These are phyloP conservation scores for Gorsachius goisagi DNA, from an alignment of 2,113 vertebrate genomes.

Conservation along the genomic window DNA sequence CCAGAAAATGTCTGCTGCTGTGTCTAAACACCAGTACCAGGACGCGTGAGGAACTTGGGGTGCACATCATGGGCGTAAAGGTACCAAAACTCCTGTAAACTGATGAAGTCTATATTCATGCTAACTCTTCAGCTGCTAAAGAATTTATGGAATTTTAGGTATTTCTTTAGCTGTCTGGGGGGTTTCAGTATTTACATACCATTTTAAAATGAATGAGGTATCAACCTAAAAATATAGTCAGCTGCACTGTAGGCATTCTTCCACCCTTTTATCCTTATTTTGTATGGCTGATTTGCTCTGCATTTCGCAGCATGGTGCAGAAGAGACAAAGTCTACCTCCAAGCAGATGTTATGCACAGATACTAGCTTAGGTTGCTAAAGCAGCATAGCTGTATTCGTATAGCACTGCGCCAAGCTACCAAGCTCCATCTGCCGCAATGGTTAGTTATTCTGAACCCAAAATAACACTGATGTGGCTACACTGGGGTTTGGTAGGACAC, in stretches of 20 bases:
- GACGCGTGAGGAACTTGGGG: background rate
- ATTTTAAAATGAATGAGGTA: constrained; percentile 13
- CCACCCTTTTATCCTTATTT: background rate
- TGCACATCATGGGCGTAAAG: background rate
- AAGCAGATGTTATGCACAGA: background rate
- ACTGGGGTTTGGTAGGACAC: background rate
- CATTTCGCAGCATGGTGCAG: background rate
- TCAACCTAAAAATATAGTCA: constrained; percentile 5
- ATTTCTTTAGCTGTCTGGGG: constrained; percentile 31
- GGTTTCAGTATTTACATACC: constrained; percentile 28
- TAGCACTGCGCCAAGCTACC: background rate
- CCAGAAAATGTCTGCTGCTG: background rate
- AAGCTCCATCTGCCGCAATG: background rate
- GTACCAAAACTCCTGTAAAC: background rate
- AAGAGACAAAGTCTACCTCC: background rate
- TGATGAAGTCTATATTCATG: background rate
- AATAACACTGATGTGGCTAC: background rate
- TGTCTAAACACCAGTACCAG: background rate
- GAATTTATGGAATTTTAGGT: constrained; percentile 47
- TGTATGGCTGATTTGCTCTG: background rate
- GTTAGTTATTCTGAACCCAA: background rate
- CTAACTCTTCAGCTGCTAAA: constrained; percentile 39
- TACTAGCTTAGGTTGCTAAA: background rate
- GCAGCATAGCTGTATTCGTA: background rate
- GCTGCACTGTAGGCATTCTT: background rate